A percentile compares a stretch with the other conserved stretches of the same genome.
phyloP scores from a whole-genome alignment of 2,797 vertebrate species.

The Coluber constrictor region DNA sequence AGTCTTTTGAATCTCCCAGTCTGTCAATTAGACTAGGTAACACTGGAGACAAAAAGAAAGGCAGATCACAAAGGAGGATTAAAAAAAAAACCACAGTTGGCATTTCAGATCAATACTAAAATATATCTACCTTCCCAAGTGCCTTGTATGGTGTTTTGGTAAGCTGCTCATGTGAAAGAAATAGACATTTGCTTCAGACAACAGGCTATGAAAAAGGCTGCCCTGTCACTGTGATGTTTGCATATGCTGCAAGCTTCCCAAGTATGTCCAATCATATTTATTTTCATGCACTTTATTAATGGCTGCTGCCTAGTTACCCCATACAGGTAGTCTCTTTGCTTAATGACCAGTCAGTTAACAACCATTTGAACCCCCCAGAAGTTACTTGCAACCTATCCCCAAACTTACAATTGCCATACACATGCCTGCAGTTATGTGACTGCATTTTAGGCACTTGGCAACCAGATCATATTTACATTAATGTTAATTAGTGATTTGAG shows the following conservation, averaged over 20 bases:
- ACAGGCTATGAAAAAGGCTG: background rate
- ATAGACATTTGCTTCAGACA: background rate
- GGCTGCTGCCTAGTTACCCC: background rate
- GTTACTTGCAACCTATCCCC: background rate
- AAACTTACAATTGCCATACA: background rate
- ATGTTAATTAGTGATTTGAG: background rate
- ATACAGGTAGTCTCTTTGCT: background rate
- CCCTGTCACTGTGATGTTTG: background rate
- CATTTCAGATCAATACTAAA: background rate
- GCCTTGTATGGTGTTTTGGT: background rate
- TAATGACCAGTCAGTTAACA: background rate
- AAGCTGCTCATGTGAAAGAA: background rate
- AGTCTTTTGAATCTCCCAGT: slow-evolving; percentile 94
- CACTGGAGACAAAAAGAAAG: slow-evolving; percentile 72
- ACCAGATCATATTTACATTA: background rate
- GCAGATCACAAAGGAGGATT: background rate
- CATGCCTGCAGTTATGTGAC: background rate
- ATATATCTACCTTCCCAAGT: background rate
- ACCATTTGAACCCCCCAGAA: background rate
- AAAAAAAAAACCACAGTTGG: background rate
- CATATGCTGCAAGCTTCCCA: background rate
- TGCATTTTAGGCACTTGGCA: background rate
- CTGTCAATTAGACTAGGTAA: slow-evolving; percentile 94
- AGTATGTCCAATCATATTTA: background rate
- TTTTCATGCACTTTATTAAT: background rate